Conservation (phyloP, 92 coral and sea anemone genomes). For the Umimayanthus kanabou region DNA sequence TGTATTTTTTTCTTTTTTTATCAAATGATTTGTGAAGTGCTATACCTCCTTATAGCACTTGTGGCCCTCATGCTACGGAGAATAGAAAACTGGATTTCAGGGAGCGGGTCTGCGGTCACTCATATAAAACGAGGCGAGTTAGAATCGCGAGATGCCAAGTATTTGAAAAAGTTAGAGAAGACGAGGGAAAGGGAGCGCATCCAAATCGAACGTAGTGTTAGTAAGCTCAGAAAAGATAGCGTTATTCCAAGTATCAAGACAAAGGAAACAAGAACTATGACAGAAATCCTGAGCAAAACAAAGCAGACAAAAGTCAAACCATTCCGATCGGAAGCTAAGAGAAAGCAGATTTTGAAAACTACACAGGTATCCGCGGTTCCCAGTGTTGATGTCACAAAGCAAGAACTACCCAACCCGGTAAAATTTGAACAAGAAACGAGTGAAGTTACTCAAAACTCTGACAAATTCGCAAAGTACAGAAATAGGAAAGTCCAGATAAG, state of each 20-base stretch:
- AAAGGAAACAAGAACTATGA: constrained; percentile 9
- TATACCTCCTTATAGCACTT: constrained; percentile 22
- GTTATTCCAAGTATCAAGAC: background rate
- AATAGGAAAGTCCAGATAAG: constrained; percentile 26
- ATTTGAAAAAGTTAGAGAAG: constrained; percentile 17
- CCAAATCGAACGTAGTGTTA: background rate
- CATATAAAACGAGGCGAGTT: constrained; percentile 33
- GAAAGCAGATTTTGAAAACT: background rate
- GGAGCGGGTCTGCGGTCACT: constrained; percentile 17
- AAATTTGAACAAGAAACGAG: constrained; percentile 23
- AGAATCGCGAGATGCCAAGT: constrained; percentile 23
- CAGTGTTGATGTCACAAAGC: constrained; percentile 8
- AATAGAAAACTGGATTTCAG: constrained; percentile 5
- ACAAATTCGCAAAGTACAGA: constrained; percentile 26
- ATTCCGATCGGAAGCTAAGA: background rate
- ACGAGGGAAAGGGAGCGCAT: constrained; percentile 2
- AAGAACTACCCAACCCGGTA: constrained; percentile 36
- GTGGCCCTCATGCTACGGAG: constrained; percentile 25
- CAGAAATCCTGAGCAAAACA: constrained; percentile 9
- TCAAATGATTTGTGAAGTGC: constrained; percentile 35
- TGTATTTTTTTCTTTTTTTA: background rate
- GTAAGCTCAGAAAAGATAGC: background rate
- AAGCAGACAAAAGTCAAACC: background rate
- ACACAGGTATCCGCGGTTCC: background rate
- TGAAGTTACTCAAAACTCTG: background rate